phyloP scores from a whole-genome alignment of 2,113 vertebrate genomes.

The Aldabrachelys gigantea region DNA sequence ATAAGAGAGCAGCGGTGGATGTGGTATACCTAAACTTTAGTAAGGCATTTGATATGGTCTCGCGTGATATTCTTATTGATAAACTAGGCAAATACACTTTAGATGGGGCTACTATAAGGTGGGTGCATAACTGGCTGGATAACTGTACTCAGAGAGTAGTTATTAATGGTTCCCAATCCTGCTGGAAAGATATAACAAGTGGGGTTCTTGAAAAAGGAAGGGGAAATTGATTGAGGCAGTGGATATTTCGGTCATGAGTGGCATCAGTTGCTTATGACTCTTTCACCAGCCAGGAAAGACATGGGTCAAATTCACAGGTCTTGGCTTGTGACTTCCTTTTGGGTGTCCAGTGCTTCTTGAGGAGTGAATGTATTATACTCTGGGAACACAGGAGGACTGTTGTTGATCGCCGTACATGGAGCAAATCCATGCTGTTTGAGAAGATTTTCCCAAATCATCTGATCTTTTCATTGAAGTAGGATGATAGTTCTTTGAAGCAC shows the following conservation, averaged over 20 bases:
- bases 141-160: too few relatives aligned
- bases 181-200: too few relatives aligned
- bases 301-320: rapidly evolving
- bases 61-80: too few relatives aligned
- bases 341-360: neutral
- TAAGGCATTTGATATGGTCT: too few relatives aligned
- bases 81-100: too few relatives aligned
- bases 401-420: neutral
- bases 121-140: too few relatives aligned
- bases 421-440: neutral
- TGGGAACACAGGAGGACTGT: neutral
- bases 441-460: neutral
- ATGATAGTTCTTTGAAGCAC: neutral
- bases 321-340: neutral
- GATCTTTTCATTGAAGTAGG: neutral
- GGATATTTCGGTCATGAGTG: neutral
- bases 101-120: too few relatives aligned
- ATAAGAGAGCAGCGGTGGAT: too few relatives aligned
- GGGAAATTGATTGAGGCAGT: neutral
- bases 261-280: neutral
- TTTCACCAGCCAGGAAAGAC: neutral
- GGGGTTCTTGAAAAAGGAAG: neutral
- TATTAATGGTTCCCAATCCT: too few relatives aligned
- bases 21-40: too few relatives aligned
- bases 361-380: neutral